Base-by-base conservation (phyloP, 2,888 invertebrate genomes). In the Ophion ventricosus region DNA sequence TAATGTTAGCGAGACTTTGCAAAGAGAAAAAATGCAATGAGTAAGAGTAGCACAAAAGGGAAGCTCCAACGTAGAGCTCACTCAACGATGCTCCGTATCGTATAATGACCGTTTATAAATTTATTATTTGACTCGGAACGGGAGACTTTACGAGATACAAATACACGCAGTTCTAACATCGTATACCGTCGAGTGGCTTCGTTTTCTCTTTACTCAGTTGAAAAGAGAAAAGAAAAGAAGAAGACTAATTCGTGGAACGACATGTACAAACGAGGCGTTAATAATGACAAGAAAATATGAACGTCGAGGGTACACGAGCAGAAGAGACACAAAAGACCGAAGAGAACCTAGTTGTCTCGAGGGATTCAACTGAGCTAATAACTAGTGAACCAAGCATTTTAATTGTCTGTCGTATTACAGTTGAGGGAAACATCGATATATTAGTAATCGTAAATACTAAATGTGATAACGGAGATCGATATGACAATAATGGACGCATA, bases 81-180 rank as follows among this genome's bases (percentile, higher is more conserved):
- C 67, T 61, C 67, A 54, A 69, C 67, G 61, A 61, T 54, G 66
- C 73, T 67, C 35, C 56, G 56, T 70, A 67, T 76, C 80, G 80
- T 84, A 74, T 84, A 84, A 81, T 84, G 84, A 78, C 78, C 72
- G 81, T 81, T 84, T 74, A 84, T 84, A 84, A 81, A 84, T 84
- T 78, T 78, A 64, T 84, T 81, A 84, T 84, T 84, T 66, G 81
- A 81, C 78, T 74, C 57, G 67, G 63, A 73, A 84, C 40, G 43
- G 23, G 57, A 76, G 66, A 26, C 25, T 23, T 56, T 49, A 59
- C 43, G 59, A 54, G 63, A 25, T 56, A 66, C 73, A 43, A 56
- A 57, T 40, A 80, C 57, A 73, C 29, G 14, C 40, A 67, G 67
- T 63, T 23, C 29, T 20, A 29, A 74, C 61, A 59, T 49, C 23